These are phyloP conservation scores for Harpagifer antarcticus DNA, from an alignment of 2,797 vertebrate genomes.

Conservation along the genomic window DNA sequence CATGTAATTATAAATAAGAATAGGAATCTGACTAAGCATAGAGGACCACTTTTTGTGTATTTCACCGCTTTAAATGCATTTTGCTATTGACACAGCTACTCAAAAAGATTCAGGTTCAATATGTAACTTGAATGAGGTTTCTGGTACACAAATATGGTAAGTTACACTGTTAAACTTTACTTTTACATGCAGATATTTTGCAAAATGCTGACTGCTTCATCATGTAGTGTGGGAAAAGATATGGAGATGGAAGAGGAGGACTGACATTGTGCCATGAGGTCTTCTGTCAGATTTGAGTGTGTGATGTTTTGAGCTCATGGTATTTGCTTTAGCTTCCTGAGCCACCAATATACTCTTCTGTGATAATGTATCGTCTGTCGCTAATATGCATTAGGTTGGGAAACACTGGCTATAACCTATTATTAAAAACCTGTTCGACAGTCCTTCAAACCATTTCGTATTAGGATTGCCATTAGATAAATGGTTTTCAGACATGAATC, in stretches of 20 bases:
- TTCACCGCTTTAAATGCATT: background rate
- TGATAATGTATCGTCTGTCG: conserved; percentile 12
- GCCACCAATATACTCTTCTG: conserved; percentile 28
- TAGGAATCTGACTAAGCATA: too few species aligned
- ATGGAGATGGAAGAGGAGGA: conserved; percentile 7
- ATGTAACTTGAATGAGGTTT: background rate
- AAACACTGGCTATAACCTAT: background rate
- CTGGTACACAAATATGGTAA: background rate
- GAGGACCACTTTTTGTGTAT: too few species aligned
- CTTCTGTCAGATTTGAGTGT: conserved; percentile 45
- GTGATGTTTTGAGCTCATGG: conserved; percentile 33
- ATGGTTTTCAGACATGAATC: background rate
- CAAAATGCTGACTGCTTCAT: background rate
- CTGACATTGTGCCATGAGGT: conserved; percentile 39
- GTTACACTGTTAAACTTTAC: background rate
- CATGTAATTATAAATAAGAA: too few species aligned
- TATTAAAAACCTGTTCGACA: background rate
- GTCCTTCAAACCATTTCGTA: background rate
- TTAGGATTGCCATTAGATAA: background rate
- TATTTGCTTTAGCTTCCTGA: conserved; percentile 22
- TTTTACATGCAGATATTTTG: background rate
- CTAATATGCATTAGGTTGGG: background rate
- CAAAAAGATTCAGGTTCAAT: background rate
- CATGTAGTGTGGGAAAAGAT: background rate
- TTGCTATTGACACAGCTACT: background rate